Conservation (phyloP, 2,797 vertebrate species). For the Gambelia wislizenii region DNA sequence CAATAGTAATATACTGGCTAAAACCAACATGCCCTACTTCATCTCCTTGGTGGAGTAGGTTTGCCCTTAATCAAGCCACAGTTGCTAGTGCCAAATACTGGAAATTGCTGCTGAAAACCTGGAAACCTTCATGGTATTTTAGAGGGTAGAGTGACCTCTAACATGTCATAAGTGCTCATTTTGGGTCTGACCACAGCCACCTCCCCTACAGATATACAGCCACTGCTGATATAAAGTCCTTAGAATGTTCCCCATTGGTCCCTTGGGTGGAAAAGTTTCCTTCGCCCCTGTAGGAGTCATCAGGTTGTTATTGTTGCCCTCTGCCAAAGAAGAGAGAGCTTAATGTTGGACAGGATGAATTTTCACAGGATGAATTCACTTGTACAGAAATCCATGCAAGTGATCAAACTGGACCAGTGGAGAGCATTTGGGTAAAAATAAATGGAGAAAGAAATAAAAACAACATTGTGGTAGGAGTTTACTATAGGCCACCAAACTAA, state of each 20-base stretch:
- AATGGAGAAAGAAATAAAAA: too few relatives aligned
- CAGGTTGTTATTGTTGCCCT: neutral
- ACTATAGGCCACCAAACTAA: too few relatives aligned
- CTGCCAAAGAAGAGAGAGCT: neutral
- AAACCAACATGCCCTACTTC: neutral
- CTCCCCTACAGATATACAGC: too few relatives aligned
- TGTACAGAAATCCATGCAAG: too few relatives aligned
- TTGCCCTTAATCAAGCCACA: neutral
- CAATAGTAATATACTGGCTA: neutral
- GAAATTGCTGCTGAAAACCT: neutral
- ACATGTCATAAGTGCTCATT: too few relatives aligned
- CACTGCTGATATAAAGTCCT: too few relatives aligned
- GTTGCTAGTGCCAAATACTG: conserved; percentile 1
- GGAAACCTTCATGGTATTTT: neutral
- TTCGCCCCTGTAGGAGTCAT: neutral
- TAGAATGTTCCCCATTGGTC: too few relatives aligned
- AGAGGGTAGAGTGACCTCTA: neutral
- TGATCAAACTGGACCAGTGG: too few relatives aligned
- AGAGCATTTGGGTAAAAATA: too few relatives aligned
- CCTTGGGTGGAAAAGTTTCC: too few relatives aligned
- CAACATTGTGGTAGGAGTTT: too few relatives aligned
- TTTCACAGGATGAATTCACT: neutral
- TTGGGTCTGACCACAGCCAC: too few relatives aligned
- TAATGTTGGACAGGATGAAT: neutral
- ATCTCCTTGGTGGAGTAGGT: neutral